These are phyloP conservation scores for Sarcophaga variegata DNA, from an alignment of 2,888 invertebrate species.

Conservation along the genomic window DNA sequence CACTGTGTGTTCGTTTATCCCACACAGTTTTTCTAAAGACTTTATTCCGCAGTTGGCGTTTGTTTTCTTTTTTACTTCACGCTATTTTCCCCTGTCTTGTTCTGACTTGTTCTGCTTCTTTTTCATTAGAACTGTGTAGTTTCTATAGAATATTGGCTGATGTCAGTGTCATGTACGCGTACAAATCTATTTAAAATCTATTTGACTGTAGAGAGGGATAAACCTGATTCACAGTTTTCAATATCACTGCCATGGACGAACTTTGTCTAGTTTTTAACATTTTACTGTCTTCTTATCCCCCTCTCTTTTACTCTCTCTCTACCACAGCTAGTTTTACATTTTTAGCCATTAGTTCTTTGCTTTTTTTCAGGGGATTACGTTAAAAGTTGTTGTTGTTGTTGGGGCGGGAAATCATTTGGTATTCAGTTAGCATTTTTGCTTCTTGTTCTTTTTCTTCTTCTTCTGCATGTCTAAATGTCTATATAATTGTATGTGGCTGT, in stretches of 20 bases:
- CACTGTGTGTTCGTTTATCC: not conserved
- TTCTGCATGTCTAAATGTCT: not conserved
- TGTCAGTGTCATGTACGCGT: conserved; percentile 64
- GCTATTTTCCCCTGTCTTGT: too few species aligned
- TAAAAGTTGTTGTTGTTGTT: conserved; percentile 53
- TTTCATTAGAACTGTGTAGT: not conserved
- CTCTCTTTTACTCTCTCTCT: not conserved
- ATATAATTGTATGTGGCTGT: not conserved
- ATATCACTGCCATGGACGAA: conserved; percentile 66
- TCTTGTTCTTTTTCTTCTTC: not conserved
- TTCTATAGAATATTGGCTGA: conserved; percentile 54
- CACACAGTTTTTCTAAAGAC: not conserved
- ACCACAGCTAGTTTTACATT: not conserved
- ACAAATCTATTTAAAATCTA: conserved; percentile 70
- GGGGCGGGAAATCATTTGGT: conserved; percentile 61
- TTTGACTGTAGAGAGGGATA: conserved; percentile 64
- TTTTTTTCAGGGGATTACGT: conserved; percentile 27
- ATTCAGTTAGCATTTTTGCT: conserved; percentile 62
- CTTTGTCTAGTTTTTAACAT: conserved; percentile 57
- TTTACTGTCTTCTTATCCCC: conserved; percentile 4
- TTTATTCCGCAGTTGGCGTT: not conserved
- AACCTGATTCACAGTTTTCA: conserved; percentile 65
- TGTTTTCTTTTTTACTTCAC: not conserved
- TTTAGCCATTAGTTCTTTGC: not conserved
- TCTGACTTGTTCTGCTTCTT: not conserved